phyloP scores from a whole-genome alignment of 2,888 invertebrate species.

The Archips xylosteana region DNA sequence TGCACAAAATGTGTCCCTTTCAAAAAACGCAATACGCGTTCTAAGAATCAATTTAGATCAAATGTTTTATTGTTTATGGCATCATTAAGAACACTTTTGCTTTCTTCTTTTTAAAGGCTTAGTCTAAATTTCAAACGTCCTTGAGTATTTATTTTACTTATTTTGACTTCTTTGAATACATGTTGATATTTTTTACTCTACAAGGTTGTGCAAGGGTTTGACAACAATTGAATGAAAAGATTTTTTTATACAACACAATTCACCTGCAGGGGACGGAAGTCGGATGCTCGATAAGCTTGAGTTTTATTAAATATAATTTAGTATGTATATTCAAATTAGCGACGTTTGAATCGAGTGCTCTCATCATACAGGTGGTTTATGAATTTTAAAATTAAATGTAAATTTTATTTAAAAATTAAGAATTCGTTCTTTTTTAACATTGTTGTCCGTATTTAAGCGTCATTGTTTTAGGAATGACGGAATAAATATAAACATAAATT shows the following conservation, averaged over 20 bases:
- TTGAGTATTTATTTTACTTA: slow-evolving; percentile 54
- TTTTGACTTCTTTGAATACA: slow-evolving; percentile 51
- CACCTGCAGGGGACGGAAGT: slow-evolving; percentile 79
- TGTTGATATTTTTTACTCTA: slow-evolving; percentile 53
- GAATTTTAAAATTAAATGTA: background rate
- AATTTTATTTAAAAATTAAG: background rate
- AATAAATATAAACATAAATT: background rate
- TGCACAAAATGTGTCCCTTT: background rate
- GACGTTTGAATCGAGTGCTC: slow-evolving; percentile 27
- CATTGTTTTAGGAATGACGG: background rate
- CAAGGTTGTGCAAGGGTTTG: slow-evolving; percentile 64
- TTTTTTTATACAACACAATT: slow-evolving; percentile 59
- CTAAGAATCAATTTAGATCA: background rate
- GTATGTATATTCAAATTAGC: slow-evolving; percentile 53
- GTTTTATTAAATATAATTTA: slow-evolving; percentile 44
- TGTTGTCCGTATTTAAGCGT: background rate
- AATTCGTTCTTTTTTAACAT: too few relatives aligned
- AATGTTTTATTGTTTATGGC: slow-evolving; percentile 35
- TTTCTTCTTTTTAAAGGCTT: slow-evolving; percentile 46
- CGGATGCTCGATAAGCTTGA: slow-evolving; percentile 61
- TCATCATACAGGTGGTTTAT: slow-evolving; percentile 23
- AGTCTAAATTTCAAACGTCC: slow-evolving; percentile 61
- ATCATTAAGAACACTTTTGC: slow-evolving; percentile 34
- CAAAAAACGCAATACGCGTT: background rate
- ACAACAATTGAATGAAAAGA: slow-evolving; percentile 65